Conservation (phyloP, 1,140 invertebrate species). For the Nilaparvata lugens region DNA sequence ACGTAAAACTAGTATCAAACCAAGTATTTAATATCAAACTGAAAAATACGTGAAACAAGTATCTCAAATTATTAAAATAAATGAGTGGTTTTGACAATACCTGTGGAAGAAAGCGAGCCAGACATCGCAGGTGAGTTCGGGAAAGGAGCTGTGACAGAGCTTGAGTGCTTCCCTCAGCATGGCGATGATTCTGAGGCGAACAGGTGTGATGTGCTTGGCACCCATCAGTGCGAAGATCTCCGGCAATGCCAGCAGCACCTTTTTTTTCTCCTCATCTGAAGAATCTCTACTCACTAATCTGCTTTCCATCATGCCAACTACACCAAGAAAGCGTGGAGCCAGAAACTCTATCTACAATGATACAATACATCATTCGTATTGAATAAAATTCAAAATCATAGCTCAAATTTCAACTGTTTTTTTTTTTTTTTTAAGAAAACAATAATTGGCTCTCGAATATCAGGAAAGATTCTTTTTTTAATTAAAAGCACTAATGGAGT, state of each 20-base stretch:
- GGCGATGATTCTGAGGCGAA: conserved; percentile 23
- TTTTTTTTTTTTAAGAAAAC: conserved; percentile 2
- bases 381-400: conserved; percentile 1
- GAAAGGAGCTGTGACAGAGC: conserved; percentile 15
- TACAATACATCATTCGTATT: conserved; percentile 5
- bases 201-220: conserved; percentile 20
- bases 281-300: conserved; percentile 14
- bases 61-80: too few species aligned
- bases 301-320: conserved; percentile 20
- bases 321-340: conserved; percentile 19
- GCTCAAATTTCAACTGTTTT: neutral
- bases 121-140: conserved; percentile 15
- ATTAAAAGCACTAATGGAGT: too few species aligned
- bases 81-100: too few species aligned
- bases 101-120: conserved; percentile 24
- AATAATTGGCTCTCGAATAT: too few species aligned
- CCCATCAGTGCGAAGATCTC: conserved; percentile 23
- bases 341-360: conserved; percentile 19
- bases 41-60: too few species aligned
- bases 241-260: conserved; percentile 20
- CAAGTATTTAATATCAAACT: too few species aligned
- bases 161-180: conserved; percentile 21
- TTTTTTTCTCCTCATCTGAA: conserved; percentile 17
- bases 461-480: too few species aligned
- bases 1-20: too few species aligned